A percentile compares a stretch with the other conserved stretches of the same genome.
phyloP scores from a whole-genome alignment of 2,888 invertebrate genomes.

The Melanotus villosus region DNA sequence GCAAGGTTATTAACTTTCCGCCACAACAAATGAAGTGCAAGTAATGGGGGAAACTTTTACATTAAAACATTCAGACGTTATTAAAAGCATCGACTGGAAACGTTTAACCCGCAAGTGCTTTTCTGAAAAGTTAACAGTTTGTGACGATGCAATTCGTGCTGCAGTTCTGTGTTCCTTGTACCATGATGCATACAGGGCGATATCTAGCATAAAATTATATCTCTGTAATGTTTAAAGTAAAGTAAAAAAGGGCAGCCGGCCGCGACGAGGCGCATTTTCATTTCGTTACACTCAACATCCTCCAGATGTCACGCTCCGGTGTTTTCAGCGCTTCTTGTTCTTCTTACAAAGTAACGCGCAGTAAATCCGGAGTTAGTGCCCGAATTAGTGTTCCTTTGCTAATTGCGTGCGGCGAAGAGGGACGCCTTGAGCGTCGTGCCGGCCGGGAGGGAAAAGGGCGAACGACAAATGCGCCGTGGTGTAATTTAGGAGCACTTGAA shows the following conservation, averaged over 20 bases:
- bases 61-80: no score
- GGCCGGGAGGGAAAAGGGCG: slow-evolving; percentile 24
- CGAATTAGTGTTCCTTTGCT: slow-evolving; percentile 50
- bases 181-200: background rate
- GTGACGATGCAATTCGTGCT: slow-evolving; percentile 22
- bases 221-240: slow-evolving; percentile 11
- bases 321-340: slow-evolving; percentile 45
- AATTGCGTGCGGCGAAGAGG: slow-evolving; percentile 49
- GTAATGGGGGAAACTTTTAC: no score
- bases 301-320: slow-evolving; percentile 51
- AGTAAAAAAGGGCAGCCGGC: slow-evolving; percentile 47
- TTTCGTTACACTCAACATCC: slow-evolving; percentile 51
- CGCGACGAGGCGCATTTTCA: slow-evolving; percentile 49
- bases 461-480: slow-evolving; percentile 45
- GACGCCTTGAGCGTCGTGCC: slow-evolving; percentile 34
- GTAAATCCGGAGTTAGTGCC: slow-evolving; percentile 49
- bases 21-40: no score
- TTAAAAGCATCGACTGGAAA: no score
- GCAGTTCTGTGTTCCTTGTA: background rate
- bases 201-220: slow-evolving; percentile 10
- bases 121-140: background rate
- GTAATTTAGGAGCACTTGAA: slow-evolving; percentile 56
- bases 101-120: no score
- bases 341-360: slow-evolving; percentile 49
- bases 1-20: no score